A percentile compares a stretch with the other conserved stretches of the same genome.
These are phyloP conservation scores for Oceanodroma leucorhoa DNA, from an alignment of 2,797 vertebrate genomes.

Conservation along the genomic window DNA sequence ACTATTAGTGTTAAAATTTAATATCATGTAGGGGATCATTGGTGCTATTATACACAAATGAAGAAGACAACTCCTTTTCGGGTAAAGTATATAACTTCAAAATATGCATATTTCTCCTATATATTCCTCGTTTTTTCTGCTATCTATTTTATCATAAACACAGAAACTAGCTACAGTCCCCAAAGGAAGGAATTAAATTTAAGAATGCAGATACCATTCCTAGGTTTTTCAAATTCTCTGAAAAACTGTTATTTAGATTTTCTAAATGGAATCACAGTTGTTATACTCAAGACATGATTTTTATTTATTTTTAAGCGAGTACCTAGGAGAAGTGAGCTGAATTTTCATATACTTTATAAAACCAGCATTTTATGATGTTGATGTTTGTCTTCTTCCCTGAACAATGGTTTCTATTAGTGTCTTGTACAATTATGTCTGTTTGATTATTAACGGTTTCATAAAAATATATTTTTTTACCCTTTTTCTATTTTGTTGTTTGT, in stretches of 20 bases:
- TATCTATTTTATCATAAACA: neutral
- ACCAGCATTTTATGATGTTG: neutral
- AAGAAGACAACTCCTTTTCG: neutral
- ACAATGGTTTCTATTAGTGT: neutral
- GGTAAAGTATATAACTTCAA: neutral
- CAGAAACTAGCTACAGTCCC: neutral
- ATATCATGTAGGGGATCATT: neutral
- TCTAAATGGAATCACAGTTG: neutral
- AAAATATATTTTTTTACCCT: neutral
- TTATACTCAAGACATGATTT: neutral
- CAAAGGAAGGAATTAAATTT: neutral
- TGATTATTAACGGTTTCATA: constrained; percentile 12
- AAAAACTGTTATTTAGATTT: neutral
- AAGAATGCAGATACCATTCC: neutral
- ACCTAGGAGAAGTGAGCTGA: neutral
- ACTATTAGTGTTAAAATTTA: neutral
- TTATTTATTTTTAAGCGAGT: neutral
- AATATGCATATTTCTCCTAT: neutral
- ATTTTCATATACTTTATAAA: neutral
- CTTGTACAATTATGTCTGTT: neutral
- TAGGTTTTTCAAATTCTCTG: neutral
- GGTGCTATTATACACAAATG: neutral
- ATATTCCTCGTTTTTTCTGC: neutral
- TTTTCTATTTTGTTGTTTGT: neutral
- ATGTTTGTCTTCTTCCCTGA: neutral